Base-by-base conservation (phyloP, 2,797 vertebrate species). In the Aratinga solstitialis region DNA sequence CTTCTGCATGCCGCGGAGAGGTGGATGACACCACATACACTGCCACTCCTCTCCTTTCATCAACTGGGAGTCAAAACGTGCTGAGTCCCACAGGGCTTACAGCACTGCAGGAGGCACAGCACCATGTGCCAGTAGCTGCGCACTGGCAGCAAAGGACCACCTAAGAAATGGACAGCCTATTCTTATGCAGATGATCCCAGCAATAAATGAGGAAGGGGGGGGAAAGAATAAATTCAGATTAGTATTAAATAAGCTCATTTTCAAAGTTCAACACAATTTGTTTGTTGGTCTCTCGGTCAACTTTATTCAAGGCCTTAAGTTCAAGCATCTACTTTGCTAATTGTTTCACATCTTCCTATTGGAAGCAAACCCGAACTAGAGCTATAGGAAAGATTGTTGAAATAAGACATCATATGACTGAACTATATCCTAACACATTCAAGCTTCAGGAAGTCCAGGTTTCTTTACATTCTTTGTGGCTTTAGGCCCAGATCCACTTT, bases 41-140 rank as follows among this genome's bases (percentile, higher is more conserved):
- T 75, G 40, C n/a, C 50, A 26, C 20, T 32, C 38, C 54, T 87
- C 8, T 38, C 68, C 24, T 74, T 19, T 61, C 65, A 45, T 89
- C 65, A 47, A 20, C 34, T 36, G 8, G 40, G 36, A 87, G 61
- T 43, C 43, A 68, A 77, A 77, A 67, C 18, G 0, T 26, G 19
- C 10, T 0, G 0, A 29, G 36, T 69, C 30, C 62, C 62, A 6
- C 4, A 5, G 53, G 50, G 63, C 19, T 61, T 23, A 5, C 5
- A 34, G 56, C 42, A 11, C n/a, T 20, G 29, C 1, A 2, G 48
- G 19, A 48, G 16, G 22, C 65, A 47, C 0, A 2, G 74, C 5
- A 5, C 50, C 15, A 3, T 12, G 20, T 1, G 2, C n/a, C 54
- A 22, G 34, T 42, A 48, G 71, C 47, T 69, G 27, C 40, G n/a